phyloP scores from a whole-genome alignment of 2,113 vertebrate genomes.

The Aspiorhynchus laticeps region DNA sequence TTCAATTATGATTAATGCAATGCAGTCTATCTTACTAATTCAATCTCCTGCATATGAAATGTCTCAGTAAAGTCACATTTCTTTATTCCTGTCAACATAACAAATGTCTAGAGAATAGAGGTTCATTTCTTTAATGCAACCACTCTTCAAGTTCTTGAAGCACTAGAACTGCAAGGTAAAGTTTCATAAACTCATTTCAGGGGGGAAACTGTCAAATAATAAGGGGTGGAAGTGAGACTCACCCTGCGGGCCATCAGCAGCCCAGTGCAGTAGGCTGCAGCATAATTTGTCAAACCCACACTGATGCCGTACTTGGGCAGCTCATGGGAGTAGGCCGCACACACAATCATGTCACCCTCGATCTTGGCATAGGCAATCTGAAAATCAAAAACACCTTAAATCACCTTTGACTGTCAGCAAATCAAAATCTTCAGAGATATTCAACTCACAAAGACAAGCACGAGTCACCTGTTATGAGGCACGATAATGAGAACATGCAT shows the following conservation, averaged over 20 bases:
- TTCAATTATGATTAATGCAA: background rate
- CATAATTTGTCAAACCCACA: slow-evolving; percentile 96
- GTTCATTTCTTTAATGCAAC: background rate
- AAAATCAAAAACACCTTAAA: slow-evolving; percentile 36
- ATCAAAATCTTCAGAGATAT: background rate
- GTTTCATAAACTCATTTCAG: background rate
- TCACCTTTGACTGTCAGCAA: background rate
- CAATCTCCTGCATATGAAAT: background rate
- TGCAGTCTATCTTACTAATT: background rate
- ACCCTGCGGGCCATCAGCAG: slow-evolving; percentile 97
- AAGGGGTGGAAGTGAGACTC: slow-evolving; percentile 53
- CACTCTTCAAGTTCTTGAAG: background rate
- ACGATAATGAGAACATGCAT: background rate
- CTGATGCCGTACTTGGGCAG: slow-evolving; percentile 92
- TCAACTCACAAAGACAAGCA: background rate
- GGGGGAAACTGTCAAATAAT: too few species aligned
- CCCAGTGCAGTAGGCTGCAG: slow-evolving; percentile 97
- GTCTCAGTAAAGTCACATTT: background rate
- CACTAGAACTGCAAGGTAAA: background rate
- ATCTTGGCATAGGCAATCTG: slow-evolving; percentile 98
- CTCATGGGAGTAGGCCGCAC: slow-evolving; percentile 95
- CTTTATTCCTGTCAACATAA: background rate
- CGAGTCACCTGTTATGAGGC: background rate
- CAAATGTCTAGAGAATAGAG: background rate
- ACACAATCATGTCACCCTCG: slow-evolving; percentile 97